Conservation (phyloP, 1,140 invertebrate genomes). For the Magallana gigas region DNA sequence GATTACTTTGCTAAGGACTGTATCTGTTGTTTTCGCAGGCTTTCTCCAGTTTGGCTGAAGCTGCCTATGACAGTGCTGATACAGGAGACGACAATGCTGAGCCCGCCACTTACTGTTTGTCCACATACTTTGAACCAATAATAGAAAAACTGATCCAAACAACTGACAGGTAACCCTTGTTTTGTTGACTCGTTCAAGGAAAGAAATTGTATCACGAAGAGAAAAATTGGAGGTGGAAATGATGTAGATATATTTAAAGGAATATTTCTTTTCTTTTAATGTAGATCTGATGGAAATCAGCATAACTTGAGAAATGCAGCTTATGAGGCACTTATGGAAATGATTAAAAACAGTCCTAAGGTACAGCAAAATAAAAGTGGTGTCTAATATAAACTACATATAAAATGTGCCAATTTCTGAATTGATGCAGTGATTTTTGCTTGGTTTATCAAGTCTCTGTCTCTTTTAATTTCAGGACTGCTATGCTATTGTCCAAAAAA, state of each 20-base stretch:
- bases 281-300: conserved; percentile 81
- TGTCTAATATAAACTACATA: background rate
- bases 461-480: conserved; percentile 85
- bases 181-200: background rate
- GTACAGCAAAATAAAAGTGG: conserved; percentile 55
- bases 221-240: too few relatives aligned
- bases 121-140: conserved; percentile 95
- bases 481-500: conserved; percentile 96
- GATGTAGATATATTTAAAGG: too few relatives aligned
- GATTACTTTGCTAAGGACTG: too few relatives aligned
- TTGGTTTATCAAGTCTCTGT: conserved; percentile 1
- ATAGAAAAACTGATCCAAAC: conserved; percentile 94
- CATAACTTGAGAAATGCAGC: conserved; percentile 97
- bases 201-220: too few relatives aligned
- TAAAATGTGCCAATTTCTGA: too few relatives aligned
- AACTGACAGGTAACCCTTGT: conserved; percentile 90
- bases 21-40: conserved; percentile 81
- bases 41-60: conserved; percentile 97
- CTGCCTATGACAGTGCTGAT: conserved; percentile 92
- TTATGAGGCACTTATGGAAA: conserved; percentile 99
- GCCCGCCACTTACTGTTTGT: conserved; percentile 96
- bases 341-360: conserved; percentile 99
- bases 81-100: conserved; percentile 84
- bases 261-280: conserved; percentile 9
- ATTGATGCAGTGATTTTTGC: too few relatives aligned